Evolutionary conservation across 2,797 vertebrate species (phyloP), one percentile per base, ranked within the genome.

Genomic region (Glyptemys insculpta): DNA sequence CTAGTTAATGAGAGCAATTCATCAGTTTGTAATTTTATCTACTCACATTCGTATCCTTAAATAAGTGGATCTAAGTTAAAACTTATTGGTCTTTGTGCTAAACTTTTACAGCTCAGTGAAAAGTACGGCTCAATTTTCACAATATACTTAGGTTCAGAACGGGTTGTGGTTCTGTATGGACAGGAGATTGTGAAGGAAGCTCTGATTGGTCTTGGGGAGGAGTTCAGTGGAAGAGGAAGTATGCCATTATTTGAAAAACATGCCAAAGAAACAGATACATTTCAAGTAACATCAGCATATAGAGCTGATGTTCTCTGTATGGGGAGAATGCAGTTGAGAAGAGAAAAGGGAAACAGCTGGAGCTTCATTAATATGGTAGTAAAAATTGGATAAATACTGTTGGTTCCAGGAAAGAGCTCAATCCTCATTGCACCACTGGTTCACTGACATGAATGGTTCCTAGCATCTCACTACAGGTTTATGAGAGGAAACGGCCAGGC

Each of bases 151-250:
- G 95, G 91, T 21, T 79, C 16, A 52, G 85, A 86, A 57, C 92
- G 85, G 79, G 85, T 68, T 0, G 93, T 96, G 83, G 87, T 95
- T 23, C 27, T 97, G 18, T 2, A 93, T 34, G 96, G 95, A 11
- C 91, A 92, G 2, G 9, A 89, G 37, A 57, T 34, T 4, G 4
- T 96, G 25, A 97, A 97, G 16, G 95, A 95, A 56, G 91, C 92
- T 23, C 79, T 97, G 53, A 44, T 44, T 44, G 44, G 44, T 44
- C 44, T 44, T 44, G 44, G 44, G 44, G 44, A 44, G 44, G 44
- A 44, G 44, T 44, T 44, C 44, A 44, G 44, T 44, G 44, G 44
- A 44, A 89, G 92, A 91, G 84, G 79, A 4, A 15, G 1, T 3
- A 23, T 89, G 0, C 83, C 95, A 15, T 3, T 79, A 19, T 0